Evolutionary conservation across 2,113 vertebrate genomes (phyloP), one percentile per base, ranked within the genome.

Genomic region (Maylandia zebra): DNA sequence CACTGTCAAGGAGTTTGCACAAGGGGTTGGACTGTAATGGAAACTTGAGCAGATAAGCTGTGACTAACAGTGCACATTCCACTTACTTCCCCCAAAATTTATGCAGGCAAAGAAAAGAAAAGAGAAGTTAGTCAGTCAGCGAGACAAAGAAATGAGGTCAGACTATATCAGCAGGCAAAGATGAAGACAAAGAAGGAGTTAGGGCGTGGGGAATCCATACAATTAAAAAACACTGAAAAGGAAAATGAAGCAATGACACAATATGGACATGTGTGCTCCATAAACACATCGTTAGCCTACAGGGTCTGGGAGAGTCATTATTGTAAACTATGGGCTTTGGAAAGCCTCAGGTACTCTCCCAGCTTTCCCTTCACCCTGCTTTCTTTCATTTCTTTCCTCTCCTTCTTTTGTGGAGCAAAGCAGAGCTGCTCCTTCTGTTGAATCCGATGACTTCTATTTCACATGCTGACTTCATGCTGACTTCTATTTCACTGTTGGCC

Each of bases 261-360:
- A 59, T 83, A 83, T 84, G 61, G 83, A 90, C 78, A 82, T 87
- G 50, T 84, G 56, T 59, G 83, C 83, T 82, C 83, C 88, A 93
- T 88, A 80, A 92, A 93, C 89, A 89, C 87, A 74, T 87, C 38
- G 22, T 89, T 91, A 84, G 66, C 81, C 43, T 34, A 84, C 43
- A 57, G 32, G n/a, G 80, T 92, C 89, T 93, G 89, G 86, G 61
- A 88, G 61, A 90, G 19, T 48, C 91, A 92, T 90, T 91, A 84
- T 64, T 84, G 81, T 88, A 86, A 78, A 79, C 78, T 79, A 38
- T 43, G 4, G 81, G 27, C 41, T 86, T 48, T 82, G 84, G 84
- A 83, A 84, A 86, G 7, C 17, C 43, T 86, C 43, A 81, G 78
- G 82, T 81, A 83, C 78, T 88, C 38, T 81, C 69, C 61, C 5